A percentile compares a stretch with the other conserved stretches of the same genome.
Evolutionary conservation across 2,113 vertebrate genomes (phyloP).

Genomic region (Emberiza fucata): DNA sequence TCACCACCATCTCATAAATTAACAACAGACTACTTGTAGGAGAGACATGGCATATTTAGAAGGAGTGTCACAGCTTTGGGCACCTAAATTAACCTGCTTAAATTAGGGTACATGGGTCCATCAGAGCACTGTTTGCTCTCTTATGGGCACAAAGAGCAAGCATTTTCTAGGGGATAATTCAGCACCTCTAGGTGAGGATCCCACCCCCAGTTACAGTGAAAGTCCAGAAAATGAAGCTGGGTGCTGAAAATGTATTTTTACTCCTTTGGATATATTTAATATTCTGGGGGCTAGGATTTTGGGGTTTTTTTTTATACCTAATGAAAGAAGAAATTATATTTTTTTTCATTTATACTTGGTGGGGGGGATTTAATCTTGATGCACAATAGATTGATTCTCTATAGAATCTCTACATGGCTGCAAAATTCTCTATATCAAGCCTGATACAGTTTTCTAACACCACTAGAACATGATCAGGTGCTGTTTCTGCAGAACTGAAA

Average conservation of each 20-base stretch:
- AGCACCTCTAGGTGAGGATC: accelerated
- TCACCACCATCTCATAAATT: background rate
- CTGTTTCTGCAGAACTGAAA: background rate
- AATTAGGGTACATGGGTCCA: background rate
- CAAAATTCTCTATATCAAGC: too few relatives aligned
- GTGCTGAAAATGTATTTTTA: background rate
- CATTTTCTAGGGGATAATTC: background rate
- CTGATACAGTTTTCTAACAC: background rate
- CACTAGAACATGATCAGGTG: background rate
- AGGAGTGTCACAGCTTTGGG: background rate
- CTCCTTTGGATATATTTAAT: background rate
- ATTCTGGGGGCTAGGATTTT: too few relatives aligned
- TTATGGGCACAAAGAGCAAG: accelerated
- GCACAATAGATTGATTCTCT: background rate
- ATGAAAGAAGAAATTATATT: accelerated
- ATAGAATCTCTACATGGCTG: background rate
- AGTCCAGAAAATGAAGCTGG: background rate
- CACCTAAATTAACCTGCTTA: background rate
- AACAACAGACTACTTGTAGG: background rate
- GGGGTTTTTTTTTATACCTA: background rate
- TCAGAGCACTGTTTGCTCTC: background rate
- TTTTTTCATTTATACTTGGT: background rate
- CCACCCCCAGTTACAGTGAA: background rate
- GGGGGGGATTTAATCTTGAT: background rate
- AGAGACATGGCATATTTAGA: background rate